Conservation (phyloP, 2,888 invertebrate genomes). For the Lithophane leautieri region DNA sequence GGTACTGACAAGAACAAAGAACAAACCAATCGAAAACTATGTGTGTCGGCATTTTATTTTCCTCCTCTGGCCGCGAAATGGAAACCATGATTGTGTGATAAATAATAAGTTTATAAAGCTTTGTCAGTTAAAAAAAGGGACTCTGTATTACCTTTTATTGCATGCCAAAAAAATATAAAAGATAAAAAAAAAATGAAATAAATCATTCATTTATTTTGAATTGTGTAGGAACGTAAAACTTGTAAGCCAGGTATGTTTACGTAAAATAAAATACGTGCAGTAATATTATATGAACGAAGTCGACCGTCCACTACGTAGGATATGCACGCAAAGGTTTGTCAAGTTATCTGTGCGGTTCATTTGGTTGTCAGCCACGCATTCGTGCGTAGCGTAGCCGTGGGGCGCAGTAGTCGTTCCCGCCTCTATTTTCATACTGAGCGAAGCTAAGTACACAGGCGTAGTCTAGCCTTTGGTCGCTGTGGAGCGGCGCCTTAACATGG, state of each 20-base stretch:
- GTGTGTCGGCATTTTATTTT: neutral
- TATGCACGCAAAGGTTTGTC: no score
- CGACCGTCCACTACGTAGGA: neutral
- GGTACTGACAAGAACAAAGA: constrained; percentile 3
- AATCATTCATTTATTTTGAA: no score
- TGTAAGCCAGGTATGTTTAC: neutral
- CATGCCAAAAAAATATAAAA: no score
- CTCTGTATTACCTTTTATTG: no score
- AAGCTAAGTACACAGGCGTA: neutral
- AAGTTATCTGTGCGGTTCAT: neutral
- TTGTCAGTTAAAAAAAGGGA: no score
- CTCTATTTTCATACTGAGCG: neutral
- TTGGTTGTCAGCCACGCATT: neutral
- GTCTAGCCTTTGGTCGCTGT: neutral
- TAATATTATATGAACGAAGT: neutral
- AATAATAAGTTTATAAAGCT: no score
- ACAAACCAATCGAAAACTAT: neutral
- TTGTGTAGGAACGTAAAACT: neutral
- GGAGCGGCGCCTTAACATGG: neutral
- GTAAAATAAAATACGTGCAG: neutral
- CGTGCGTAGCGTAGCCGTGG: no score
- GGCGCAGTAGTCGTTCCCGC: no score
- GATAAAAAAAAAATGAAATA: no score
- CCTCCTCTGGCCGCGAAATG: no score
- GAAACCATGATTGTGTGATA: no score